Percentiles rank a stretch among this genome's conserved stretches.
phyloP scores from a whole-genome alignment of 2,113 vertebrate genomes.

The Anoplopoma fimbria region DNA sequence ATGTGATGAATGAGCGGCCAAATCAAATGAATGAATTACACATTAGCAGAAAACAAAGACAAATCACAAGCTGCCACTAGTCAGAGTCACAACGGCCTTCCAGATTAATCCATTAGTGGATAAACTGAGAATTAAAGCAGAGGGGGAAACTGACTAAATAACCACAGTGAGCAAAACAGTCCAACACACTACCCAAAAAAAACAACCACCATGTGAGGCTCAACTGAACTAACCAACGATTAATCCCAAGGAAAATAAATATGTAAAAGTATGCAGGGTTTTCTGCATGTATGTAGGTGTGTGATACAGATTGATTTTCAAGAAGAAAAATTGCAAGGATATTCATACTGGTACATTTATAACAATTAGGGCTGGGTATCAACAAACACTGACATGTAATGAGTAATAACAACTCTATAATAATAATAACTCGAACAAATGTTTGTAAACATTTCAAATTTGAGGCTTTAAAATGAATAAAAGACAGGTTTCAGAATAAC shows the following conservation, averaged over 20 bases:
- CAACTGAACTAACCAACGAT: conserved; percentile 37
- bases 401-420: background rate
- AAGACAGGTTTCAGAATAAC: background rate
- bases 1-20: conserved; percentile 23
- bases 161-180: conserved; percentile 13
- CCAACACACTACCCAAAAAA: conserved; percentile 39
- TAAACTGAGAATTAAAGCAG: background rate
- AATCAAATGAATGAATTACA: conserved; percentile 3
- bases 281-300: conserved; percentile 44
- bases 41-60: background rate
- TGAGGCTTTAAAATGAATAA: background rate
- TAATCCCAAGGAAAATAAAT: conserved; percentile 13
- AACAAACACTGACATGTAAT: conserved; percentile 13
- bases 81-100: background rate
- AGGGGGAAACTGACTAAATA: conserved; percentile 3
- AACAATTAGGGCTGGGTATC: conserved; percentile 65
- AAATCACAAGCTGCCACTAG: conserved; percentile 3
- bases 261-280: conserved; percentile 50
- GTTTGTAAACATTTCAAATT: background rate
- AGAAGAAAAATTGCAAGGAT: conserved; percentile 19
- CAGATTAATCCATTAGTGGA: background rate
- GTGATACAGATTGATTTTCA: conserved; percentile 48
- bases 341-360: conserved; percentile 31
- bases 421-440: background rate
- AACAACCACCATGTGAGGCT: conserved; percentile 13